A percentile compares a stretch with the other conserved stretches of the same genome.
Evolutionary conservation across 2,888 invertebrate species (phyloP).

Genomic region (Eupithecia pulchellata): DNA sequence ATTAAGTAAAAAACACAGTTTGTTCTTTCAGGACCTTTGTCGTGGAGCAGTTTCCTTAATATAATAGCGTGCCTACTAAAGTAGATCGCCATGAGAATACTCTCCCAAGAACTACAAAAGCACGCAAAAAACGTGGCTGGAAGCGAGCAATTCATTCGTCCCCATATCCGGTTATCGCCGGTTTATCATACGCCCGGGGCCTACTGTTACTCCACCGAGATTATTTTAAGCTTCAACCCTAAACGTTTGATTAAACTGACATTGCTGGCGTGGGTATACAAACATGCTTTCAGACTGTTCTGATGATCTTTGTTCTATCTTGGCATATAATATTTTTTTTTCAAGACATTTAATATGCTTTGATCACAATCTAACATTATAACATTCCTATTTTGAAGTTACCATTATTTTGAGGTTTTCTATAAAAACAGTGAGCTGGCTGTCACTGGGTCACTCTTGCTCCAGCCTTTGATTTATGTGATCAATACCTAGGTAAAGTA

Average conservation of each 20-base stretch:
- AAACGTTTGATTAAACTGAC: slow-evolving; percentile 79
- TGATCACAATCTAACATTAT: too few relatives aligned
- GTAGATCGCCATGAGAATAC: slow-evolving; percentile 47
- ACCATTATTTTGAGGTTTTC: too few relatives aligned
- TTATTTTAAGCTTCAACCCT: slow-evolving; percentile 81
- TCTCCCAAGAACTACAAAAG: slow-evolving; percentile 60
- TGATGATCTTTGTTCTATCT: slow-evolving; percentile 27
- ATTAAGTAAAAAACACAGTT: not conserved
- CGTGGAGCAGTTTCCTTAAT: not conserved
- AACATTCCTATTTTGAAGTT: too few relatives aligned
- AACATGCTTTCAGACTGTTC: slow-evolving; percentile 43
- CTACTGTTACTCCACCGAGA: slow-evolving; percentile 70
- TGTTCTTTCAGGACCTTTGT: not conserved
- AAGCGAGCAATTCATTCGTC: slow-evolving; percentile 79
- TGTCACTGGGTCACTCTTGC: too few relatives aligned
- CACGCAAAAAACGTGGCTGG: slow-evolving; percentile 75
- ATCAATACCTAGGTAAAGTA: too few relatives aligned
- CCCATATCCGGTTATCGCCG: slow-evolving; percentile 80
- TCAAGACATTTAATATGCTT: too few relatives aligned
- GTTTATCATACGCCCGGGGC: slow-evolving; percentile 80
- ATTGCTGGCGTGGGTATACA: slow-evolving; percentile 50
- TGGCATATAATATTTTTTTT: not conserved
- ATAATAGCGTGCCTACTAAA: not conserved
- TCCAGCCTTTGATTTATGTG: too few relatives aligned
- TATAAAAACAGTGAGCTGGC: too few relatives aligned